A percentile compares a stretch with the other conserved stretches of the same genome.
Evolutionary conservation across 2,797 vertebrate genomes (phyloP).

Genomic region (Darevskia mixta): DNA sequence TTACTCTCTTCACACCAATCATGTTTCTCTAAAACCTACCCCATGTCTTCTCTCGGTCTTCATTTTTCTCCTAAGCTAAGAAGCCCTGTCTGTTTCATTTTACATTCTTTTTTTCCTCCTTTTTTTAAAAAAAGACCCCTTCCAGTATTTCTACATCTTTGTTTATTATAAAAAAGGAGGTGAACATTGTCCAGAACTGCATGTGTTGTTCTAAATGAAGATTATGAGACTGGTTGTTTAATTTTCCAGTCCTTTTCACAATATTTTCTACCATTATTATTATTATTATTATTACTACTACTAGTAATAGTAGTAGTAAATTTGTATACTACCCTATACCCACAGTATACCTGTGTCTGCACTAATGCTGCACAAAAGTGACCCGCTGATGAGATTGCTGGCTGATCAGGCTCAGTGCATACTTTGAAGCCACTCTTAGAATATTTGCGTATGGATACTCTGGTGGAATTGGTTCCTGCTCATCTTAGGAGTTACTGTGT

Average conservation of each 20-base stretch:
- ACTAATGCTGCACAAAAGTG: not conserved
- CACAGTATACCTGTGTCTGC: not conserved
- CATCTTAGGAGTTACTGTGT: not conserved
- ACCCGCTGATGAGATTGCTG: not conserved
- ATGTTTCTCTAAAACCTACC: constrained; percentile 8
- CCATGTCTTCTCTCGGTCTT: not conserved
- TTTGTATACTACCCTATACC: no score
- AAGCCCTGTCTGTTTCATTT: not conserved
- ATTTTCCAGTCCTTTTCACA: not conserved
- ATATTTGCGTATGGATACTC: not conserved
- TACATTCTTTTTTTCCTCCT: not conserved
- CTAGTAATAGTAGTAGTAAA: no score
- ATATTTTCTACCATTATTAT: not conserved
- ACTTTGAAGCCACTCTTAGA: not conserved
- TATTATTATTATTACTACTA: not conserved
- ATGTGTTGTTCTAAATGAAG: not conserved
- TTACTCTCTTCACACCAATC: constrained; percentile 22
- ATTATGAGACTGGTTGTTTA: not conserved
- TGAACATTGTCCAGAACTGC: not conserved
- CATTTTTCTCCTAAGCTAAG: not conserved
- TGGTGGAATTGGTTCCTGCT: not conserved
- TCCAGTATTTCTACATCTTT: not conserved
- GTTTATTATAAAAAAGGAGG: not conserved
- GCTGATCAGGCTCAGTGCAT: not conserved
- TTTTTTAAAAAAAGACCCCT: not conserved